Base-by-base conservation (phyloP, 2,113 vertebrate genomes). In the Limnothrissa miodon region DNA sequence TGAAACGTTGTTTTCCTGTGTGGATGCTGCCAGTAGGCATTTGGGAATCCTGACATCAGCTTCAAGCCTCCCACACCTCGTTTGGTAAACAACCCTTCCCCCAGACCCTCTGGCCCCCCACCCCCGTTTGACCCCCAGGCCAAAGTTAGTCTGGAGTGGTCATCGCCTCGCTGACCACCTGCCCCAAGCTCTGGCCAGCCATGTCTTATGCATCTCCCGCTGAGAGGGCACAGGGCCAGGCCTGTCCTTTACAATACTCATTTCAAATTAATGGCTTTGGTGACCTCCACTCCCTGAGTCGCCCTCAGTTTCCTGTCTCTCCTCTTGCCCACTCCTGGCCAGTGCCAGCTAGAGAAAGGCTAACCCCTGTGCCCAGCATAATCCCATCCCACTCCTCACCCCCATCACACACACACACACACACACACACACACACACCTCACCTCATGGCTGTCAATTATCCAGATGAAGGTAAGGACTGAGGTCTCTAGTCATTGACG, bases 231-330 rank as follows among this genome's bases (percentile, higher is more conserved):
- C 13, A 39, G 80, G 82, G 83, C 82, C 87, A 79, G 86, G 86
- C 87, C 93, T 90, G 90, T 78, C 90, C 90, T 88, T 84, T 83
- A 53, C 66, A 29, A 62, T 86, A 48, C 87, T 91, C 87, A 93
- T 95, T 87, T 89, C 93, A 93, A 93, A 93, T 95, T 95, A 90
- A 93, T 94, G 86, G 81, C 81, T 44, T 39, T 88, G 11, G 56
- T 42, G 87, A 80, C 87, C 90, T 90, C 80, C 83, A 8, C 62
- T 29, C n/a, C 59, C 4, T 5, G 23, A 5, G 25, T n/a, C 1
- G 59, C n/a, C 29, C 59, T 5, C n/a, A 25, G 25, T 29, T n/a
- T 62, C 25, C n/a, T n/a, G 23, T 25, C 7, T 29, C 15, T 33
- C 29, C 13, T 74, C 66, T 42, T 42, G 42, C 2, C 59, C 59